Conservation (phyloP, 1,140 invertebrate species). For the Nasonia longicornis region DNA sequence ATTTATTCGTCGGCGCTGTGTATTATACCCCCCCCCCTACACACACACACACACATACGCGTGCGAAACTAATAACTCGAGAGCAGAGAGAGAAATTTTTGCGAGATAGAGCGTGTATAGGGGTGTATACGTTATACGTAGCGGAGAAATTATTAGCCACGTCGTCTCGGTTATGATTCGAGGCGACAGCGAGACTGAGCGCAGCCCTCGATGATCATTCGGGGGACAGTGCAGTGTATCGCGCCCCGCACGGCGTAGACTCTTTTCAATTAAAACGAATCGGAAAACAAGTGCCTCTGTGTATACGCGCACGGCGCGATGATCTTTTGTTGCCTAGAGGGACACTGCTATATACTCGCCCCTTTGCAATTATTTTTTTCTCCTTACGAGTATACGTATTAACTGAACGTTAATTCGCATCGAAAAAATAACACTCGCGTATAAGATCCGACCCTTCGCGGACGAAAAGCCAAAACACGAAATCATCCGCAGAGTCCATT, state of each 20-base stretch:
- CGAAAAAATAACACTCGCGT: background rate
- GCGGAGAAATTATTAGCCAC: conserved; percentile 32
- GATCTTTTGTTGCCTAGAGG: background rate
- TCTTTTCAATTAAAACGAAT: conserved; percentile 51
- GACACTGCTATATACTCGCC: background rate
- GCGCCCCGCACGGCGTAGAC: conserved; percentile 7
- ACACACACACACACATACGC: too few relatives aligned
- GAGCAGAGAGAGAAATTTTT: background rate
- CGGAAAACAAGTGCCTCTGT: conserved; percentile 46
- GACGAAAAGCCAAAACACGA: background rate
- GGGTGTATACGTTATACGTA: background rate
- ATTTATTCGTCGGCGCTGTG: background rate
- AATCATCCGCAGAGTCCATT: background rate
- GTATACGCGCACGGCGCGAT: background rate
- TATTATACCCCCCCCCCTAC: too few relatives aligned
- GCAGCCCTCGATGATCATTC: conserved; percentile 52
- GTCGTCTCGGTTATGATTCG: conserved; percentile 62
- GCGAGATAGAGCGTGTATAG: background rate
- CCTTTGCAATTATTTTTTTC: background rate
- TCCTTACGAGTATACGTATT: background rate
- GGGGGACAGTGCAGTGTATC: background rate
- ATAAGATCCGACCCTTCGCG: background rate
- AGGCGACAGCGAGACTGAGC: conserved; percentile 61
- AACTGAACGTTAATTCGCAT: background rate
- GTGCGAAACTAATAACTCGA: background rate